Evolutionary conservation across 2,113 vertebrate genomes (phyloP).

Genomic region (Rhinolophus sinicus): DNA sequence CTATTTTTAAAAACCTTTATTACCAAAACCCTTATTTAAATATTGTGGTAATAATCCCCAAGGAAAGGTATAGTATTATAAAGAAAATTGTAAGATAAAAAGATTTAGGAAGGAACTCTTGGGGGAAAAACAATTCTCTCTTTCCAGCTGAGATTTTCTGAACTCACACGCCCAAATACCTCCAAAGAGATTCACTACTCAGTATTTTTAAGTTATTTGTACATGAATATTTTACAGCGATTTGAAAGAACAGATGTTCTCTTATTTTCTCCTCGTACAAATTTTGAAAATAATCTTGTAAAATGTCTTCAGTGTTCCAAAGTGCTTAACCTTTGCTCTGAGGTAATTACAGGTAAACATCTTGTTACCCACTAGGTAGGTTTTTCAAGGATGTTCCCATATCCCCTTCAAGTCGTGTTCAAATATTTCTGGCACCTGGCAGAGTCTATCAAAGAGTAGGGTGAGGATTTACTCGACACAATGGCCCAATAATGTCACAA

Average conservation of each 20-base stretch:
- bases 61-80: slow-evolving; percentile 71
- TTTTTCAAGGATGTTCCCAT: slow-evolving; percentile 63
- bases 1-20: slow-evolving; percentile 75
- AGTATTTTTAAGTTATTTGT: slow-evolving; percentile 53
- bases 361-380: background rate
- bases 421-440: background rate
- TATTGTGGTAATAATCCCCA: slow-evolving; percentile 63
- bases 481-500: background rate
- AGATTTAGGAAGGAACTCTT: slow-evolving; percentile 49
- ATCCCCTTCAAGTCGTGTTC: background rate
- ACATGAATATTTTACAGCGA: slow-evolving; percentile 65
- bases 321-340: slow-evolving; percentile 77
- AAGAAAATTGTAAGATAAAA: slow-evolving; percentile 65
- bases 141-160: slow-evolving; percentile 56
- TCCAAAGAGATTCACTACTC: slow-evolving; percentile 45
- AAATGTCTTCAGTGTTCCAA: slow-evolving; percentile 59
- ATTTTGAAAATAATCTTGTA: slow-evolving; percentile 69
- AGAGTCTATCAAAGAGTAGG: background rate
- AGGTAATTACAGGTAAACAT: slow-evolving; percentile 69
- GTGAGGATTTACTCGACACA: background rate
- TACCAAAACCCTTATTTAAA: slow-evolving; percentile 72
- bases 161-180: slow-evolving; percentile 40
- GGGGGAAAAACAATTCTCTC: slow-evolving; percentile 52
- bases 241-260: slow-evolving; percentile 76
- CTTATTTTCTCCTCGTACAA: slow-evolving; percentile 54